Base-by-base conservation (phyloP, 1,140 invertebrate species). In the Penaeus japonicus region DNA sequence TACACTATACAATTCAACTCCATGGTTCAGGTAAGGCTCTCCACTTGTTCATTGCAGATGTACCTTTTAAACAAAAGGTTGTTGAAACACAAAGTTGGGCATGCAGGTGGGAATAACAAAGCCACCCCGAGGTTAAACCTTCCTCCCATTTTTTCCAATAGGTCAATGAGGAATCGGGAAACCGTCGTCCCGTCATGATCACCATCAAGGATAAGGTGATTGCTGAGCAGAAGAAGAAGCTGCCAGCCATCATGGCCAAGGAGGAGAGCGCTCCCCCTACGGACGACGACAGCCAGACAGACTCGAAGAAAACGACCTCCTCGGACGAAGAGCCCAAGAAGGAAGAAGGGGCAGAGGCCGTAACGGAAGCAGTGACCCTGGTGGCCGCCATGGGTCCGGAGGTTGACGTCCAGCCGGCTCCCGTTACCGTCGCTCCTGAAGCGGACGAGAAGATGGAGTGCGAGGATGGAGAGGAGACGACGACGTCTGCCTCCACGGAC, bases 1-100 rank as follows among this genome's bases (percentile, higher is more conserved):
- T 98, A 97, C 91, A 95, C 95, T 0, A 96, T 97, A 15, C 96
- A 96, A 57, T 97, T 97, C 91, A 95, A 94, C 32, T 95, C 95
- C 81, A 97, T 97, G 96, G 94, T 96, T 1, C 96, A 97, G 93
- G 95, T 96, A 90, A 90, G 79, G 18, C 83, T 10, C 30, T 17
- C 17, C 12, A 27, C 75, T 39, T 53, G 32, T 65, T 70, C 35
- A 24, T 84, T 77, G 35, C 5, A 47, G 47, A 47, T 47, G 10
- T 47, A 47, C 47, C 15, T 15, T 47, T 47, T 47, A 47, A 1
- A 7, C 17, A 81, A 81, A 30, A 24, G 27, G 3, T 4, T 55
- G 12, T 39, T 17, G 4, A 57, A n/a, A 27, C 15, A 17, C 18
- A 27, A 18, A 55, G 0, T 57, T 27, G 0, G 27, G 5, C 20